Conservation (phyloP, 2,797 vertebrate genomes). For the Babyrousa celebensis region DNA sequence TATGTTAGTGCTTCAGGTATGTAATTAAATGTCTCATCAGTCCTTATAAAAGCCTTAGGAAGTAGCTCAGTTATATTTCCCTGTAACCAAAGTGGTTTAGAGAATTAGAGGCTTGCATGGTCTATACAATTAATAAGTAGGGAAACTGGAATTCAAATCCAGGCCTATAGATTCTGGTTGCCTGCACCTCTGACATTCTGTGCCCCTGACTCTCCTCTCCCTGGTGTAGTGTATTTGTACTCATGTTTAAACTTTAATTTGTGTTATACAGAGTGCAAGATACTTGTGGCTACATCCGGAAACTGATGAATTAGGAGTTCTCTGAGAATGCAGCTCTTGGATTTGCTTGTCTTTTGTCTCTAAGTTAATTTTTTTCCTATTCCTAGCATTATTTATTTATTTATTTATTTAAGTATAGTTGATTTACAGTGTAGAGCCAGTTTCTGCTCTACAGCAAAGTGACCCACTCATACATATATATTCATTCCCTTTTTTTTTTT, state of each 20-base stretch:
- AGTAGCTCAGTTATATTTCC: background rate
- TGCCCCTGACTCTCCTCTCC: background rate
- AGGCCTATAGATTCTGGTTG: background rate
- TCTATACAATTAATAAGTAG: background rate
- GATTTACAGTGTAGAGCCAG: no score
- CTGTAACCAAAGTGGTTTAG: background rate
- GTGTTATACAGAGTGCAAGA: background rate
- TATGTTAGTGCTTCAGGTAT: background rate
- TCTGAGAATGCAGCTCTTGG: background rate
- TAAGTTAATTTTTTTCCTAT: background rate
- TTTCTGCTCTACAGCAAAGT: no score
- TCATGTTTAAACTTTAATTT: slow-evolving; percentile 28
- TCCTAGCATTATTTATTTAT: no score
- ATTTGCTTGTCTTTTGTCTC: background rate
- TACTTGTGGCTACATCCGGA: background rate
- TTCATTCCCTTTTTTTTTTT: no score
- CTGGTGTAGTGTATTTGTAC: background rate
- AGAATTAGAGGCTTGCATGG: background rate
- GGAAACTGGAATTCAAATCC: background rate
- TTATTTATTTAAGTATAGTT: no score
- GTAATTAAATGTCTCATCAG: background rate
- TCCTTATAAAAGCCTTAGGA: background rate
- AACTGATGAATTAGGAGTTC: background rate
- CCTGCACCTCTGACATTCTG: background rate
- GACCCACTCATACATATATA: no score